These are phyloP conservation scores for Cyanoderma ruficeps DNA, from an alignment of 2,113 vertebrate genomes.

Conservation along the genomic window DNA sequence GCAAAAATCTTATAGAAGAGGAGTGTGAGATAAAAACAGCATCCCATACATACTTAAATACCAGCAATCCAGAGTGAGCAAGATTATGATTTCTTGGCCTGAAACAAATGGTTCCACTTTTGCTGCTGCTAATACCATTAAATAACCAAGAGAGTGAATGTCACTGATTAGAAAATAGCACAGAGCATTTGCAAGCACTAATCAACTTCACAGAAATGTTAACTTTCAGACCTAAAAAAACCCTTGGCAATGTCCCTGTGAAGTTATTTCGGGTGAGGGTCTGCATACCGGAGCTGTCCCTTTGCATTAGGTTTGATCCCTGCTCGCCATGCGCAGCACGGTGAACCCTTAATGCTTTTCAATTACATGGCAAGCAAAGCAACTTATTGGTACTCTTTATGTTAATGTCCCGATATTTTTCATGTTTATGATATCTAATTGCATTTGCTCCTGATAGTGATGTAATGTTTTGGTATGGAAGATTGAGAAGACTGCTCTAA, in stretches of 20 bases:
- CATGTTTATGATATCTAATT: conserved; percentile 73
- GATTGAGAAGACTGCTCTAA: conserved; percentile 58
- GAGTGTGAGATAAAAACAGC: conserved; percentile 45
- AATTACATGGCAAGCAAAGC: conserved; percentile 60
- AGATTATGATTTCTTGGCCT: conserved; percentile 54
- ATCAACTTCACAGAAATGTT: conserved; percentile 32
- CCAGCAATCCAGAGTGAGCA: conserved; percentile 39
- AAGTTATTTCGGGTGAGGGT: conserved; percentile 49
- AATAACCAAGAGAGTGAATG: conserved; percentile 20
- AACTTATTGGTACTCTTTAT: conserved; percentile 41
- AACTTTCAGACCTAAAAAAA: conserved; percentile 36
- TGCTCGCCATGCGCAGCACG: background rate
- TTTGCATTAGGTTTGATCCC: conserved; percentile 45
- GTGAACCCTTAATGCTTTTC: conserved; percentile 45
- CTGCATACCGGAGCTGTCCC: conserved; percentile 29
- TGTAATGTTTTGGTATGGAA: conserved; percentile 63
- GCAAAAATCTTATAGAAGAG: conserved; percentile 16
- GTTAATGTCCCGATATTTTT: conserved; percentile 62
- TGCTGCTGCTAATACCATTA: conserved; percentile 40
- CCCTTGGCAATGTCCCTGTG: conserved; percentile 26
- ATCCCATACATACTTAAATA: conserved; percentile 47
- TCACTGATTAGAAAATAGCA: conserved; percentile 37
- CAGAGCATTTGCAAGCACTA: background rate
- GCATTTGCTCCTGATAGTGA: conserved; percentile 58
- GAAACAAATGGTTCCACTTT: conserved; percentile 57